Base-by-base conservation (phyloP, 1,140 invertebrate species). In the Bombyx mandarina region DNA sequence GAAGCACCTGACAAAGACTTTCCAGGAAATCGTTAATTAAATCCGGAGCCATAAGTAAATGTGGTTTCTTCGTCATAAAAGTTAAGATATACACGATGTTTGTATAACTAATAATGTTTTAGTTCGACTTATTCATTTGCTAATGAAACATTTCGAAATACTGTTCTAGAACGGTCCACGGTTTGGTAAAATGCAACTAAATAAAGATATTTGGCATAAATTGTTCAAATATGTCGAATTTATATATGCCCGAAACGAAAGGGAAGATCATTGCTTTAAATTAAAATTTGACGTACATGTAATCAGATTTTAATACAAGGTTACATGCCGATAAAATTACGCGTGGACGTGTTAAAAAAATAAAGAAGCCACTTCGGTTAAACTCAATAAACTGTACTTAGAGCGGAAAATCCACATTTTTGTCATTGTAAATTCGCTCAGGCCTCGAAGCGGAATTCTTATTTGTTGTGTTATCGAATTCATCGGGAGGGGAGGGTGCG, bases 391-490 rank as follows among this genome's bases (percentile, higher is more conserved):
- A 71, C 52, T 61, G 54, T 66, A 64, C 61, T 68, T 64, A 73
- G 57, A 56, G 62, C 60, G 56, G 64, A 63, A 69, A 65, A 71
- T 67, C 65, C 60, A 56, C 61, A 55, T 71, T 71, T 73, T 71
- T 66, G 65, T 74, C 65, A 74, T 71, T 65, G 58, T 46, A 56
- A 49, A 65, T 64, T 68, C 54, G 54, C 50, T 56, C 52, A 62
- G 62, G 64, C 57, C 57, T 63, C 65, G 63, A 68, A 63, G 63
- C 60, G 61, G 75, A 69, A 72, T 76, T 75, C 65, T 80, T 78
- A 80, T 78, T 80, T 76, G 70, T 74, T 72, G 67, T 73, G 67
- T 77, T 77, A 82, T 82, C 72, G 75, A 82, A 80, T 78, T 72
- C 62, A 68, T 65, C 71, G 66, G 66, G 59, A 56, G 64, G 69